phyloP scores from a whole-genome alignment of 2,888 invertebrate genomes.

The Chymomyza fuscimana region DNA sequence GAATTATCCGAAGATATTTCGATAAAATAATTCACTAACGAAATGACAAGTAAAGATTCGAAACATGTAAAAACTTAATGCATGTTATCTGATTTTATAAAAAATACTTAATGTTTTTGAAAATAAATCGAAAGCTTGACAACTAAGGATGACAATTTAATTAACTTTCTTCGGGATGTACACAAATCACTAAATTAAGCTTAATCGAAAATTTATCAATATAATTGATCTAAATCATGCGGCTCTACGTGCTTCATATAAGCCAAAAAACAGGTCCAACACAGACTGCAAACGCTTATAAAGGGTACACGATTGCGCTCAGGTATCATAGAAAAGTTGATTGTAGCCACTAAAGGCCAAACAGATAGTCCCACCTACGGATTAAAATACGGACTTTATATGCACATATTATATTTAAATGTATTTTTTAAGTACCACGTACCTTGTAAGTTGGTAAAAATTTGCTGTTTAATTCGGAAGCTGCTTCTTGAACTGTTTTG shows the following conservation, averaged over 20 bases:
- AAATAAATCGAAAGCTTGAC: too few species aligned
- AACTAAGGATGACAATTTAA: neutral
- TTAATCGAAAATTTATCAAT: constrained; percentile 28
- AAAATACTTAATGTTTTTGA: too few species aligned
- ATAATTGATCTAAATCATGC: constrained; percentile 64
- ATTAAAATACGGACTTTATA: neutral
- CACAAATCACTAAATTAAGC: constrained; percentile 3
- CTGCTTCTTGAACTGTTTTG: constrained; percentile 83
- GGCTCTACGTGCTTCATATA: constrained; percentile 87
- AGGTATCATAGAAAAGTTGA: constrained; percentile 86
- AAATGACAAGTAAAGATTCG: too few species aligned
- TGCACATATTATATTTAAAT: too few species aligned
- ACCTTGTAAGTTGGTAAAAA: constrained; percentile 86
- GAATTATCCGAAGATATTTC: too few species aligned
- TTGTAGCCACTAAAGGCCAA: constrained; percentile 87
- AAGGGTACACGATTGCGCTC: constrained; percentile 88
- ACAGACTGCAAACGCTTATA: constrained; percentile 86
- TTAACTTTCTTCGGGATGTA: too few species aligned
- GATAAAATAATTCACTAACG: too few species aligned
- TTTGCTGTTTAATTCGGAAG: constrained; percentile 86
- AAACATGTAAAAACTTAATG: too few species aligned
- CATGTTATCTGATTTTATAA: too few species aligned
- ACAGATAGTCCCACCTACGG: constrained; percentile 84
- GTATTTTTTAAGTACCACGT: neutral
- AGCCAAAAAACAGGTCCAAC: constrained; percentile 89